Evolutionary conservation across 2,113 vertebrate species (phyloP).

Genomic region (Perca flavescens): DNA sequence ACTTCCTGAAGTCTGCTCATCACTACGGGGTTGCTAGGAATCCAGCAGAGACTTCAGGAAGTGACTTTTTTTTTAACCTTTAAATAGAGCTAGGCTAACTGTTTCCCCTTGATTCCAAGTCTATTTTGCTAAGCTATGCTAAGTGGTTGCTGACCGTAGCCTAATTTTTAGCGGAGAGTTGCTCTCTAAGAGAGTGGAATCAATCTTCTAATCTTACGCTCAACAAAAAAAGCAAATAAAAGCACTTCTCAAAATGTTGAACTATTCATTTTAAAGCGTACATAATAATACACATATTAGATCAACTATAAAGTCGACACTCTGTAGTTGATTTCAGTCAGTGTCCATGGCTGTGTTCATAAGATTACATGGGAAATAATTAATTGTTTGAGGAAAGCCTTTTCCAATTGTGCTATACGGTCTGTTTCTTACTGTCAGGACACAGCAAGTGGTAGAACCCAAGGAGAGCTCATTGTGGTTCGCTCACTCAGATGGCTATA

Average conservation of each 20-base stretch:
- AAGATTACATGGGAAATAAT: neutral
- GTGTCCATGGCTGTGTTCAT: neutral
- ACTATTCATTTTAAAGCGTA: neutral
- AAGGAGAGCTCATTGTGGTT: neutral
- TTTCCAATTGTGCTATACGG: neutral
- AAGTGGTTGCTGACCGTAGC: no score
- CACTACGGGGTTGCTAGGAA: no score
- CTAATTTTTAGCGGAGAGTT: no score
- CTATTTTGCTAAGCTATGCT: no score
- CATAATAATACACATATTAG: neutral
- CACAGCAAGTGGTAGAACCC: neutral
- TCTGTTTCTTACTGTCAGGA: neutral
- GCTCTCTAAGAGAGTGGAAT: no score
- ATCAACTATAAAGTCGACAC: neutral
- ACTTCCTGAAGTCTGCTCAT: no score
- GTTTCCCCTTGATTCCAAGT: no score
- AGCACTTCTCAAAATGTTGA: neutral
- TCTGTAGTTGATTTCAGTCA: neutral
- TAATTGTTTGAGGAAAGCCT: neutral
- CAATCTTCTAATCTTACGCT: no score
- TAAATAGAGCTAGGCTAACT: no score
- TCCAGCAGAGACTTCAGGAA: no score
- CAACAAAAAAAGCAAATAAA: neutral
- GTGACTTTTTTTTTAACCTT: no score
- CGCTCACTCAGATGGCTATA: neutral